These are phyloP conservation scores for Ariolimax columbianus DNA, from an alignment of 2,888 invertebrate species.

Conservation along the genomic window DNA sequence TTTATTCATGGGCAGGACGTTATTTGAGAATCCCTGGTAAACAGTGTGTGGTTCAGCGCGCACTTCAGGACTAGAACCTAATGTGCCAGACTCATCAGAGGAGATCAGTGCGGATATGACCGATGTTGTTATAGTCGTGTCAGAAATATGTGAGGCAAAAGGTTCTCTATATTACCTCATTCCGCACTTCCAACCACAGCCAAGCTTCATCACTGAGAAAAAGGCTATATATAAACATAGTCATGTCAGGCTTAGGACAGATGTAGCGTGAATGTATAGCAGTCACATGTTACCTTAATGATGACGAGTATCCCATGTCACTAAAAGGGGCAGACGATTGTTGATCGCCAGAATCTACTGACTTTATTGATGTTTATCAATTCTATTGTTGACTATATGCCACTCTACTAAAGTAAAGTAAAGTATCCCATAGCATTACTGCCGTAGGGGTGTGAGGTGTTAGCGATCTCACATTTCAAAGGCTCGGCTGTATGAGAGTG, in stretches of 20 bases:
- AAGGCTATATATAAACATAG: neutral
- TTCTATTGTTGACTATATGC: too few species aligned
- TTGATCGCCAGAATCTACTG: too few species aligned
- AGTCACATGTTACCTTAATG: too few species aligned
- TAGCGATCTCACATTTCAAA: too few species aligned
- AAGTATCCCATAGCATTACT: too few species aligned
- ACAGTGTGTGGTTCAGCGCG: conserved; percentile 6
- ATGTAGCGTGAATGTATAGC: too few species aligned
- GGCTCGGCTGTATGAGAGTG: too few species aligned
- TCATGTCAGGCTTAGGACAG: neutral
- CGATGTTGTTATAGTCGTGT: conserved; percentile 15
- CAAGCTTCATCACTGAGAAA: neutral
- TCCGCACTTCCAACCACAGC: neutral
- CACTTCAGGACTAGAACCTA: neutral
- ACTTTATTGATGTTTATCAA: too few species aligned
- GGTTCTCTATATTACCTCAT: conserved; percentile 5
- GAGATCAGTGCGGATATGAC: conserved; percentile 1
- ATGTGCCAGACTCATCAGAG: conserved; percentile 24
- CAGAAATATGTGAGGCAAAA: neutral
- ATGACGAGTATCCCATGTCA: too few species aligned
- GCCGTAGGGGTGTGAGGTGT: too few species aligned
- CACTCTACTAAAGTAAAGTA: too few species aligned
- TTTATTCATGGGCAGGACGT: neutral
- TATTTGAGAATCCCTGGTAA: neutral
- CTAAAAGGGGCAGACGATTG: too few species aligned